These are phyloP conservation scores for Caenorhabditis doughertyi DNA, from an alignment of 2,888 invertebrate genomes.

Conservation along the genomic window DNA sequence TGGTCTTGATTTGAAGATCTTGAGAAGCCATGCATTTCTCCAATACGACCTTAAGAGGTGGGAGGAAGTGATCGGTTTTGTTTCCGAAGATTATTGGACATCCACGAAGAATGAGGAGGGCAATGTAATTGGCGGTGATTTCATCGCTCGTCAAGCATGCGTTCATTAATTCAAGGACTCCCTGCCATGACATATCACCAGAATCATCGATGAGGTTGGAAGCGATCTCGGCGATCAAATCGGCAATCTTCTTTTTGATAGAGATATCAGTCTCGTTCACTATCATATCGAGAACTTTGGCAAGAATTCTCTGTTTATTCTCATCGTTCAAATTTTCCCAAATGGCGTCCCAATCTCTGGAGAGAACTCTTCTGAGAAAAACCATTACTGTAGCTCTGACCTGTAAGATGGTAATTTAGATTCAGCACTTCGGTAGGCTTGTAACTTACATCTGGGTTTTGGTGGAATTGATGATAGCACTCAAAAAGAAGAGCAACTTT, in stretches of 20 bases:
- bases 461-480: conserved; percentile 67
- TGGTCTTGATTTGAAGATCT: conserved; percentile 83
- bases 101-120: conserved; percentile 94
- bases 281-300: conserved; percentile 61
- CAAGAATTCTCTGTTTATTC: conserved; percentile 86
- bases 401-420: conserved; percentile 76
- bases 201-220: conserved; percentile 61
- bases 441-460: conserved; percentile 69
- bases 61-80: conserved; percentile 92
- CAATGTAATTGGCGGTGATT: conserved; percentile 92
- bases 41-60: conserved; percentile 90
- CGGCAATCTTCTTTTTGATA: conserved; percentile 66
- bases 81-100: conserved; percentile 98
- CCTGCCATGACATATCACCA: conserved; percentile 58
- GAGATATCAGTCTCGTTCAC: conserved; percentile 54
- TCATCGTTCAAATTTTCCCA: conserved; percentile 88
- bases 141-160: conserved; percentile 92
- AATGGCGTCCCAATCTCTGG: conserved; percentile 93
- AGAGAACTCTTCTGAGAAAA: conserved; percentile 90
- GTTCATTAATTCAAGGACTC: conserved; percentile 91
- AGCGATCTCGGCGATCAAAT: conserved; percentile 68
- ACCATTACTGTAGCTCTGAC: conserved; percentile 95
- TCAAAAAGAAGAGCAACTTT: conserved; percentile 73
- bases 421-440: not conserved
- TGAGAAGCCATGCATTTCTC: conserved; percentile 64